Evolutionary conservation across 2,113 vertebrate genomes (phyloP).

Genomic region (Craseonycteris thonglongyai): DNA sequence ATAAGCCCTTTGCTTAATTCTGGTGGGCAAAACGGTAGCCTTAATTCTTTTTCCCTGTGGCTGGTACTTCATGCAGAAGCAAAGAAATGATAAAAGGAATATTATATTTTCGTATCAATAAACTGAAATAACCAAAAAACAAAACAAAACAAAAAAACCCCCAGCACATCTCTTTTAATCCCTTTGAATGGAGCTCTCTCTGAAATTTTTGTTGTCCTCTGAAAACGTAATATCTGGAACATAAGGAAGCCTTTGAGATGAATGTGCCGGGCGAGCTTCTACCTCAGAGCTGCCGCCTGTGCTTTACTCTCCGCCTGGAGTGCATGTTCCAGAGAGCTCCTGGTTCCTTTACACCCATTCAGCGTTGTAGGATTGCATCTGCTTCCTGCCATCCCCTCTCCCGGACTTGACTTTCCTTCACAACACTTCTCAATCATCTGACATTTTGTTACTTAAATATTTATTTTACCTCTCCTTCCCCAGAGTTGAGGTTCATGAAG

Average conservation of each 20-base stretch:
- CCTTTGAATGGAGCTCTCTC: not conserved
- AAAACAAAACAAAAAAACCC: no score
- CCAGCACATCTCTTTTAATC: not conserved
- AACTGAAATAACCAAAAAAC: no score
- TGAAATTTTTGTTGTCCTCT: not conserved
- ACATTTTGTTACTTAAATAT: not conserved
- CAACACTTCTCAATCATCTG: not conserved
- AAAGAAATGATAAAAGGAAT: no score
- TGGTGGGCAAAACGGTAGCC: no score
- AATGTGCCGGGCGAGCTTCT: fast-evolving
- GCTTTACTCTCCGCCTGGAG: no score
- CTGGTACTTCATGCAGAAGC: no score
- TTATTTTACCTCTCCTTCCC: not conserved
- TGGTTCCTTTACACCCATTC: fast-evolving
- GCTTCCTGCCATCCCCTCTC: not conserved
- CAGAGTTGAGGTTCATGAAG: not conserved
- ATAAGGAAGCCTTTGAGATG: not conserved
- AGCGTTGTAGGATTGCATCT: not conserved
- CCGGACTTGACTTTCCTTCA: not conserved
- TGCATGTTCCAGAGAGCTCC: fast-evolving
- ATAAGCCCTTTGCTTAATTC: no score
- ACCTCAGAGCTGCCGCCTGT: fast-evolving
- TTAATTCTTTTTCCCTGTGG: no score
- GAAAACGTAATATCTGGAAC: fast-evolving
- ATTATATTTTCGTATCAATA: no score